Percentiles rank a stretch among this genome's conserved stretches.
These are phyloP conservation scores for Natrix natrix DNA, from an alignment of 2,797 vertebrate genomes.

Conservation along the genomic window DNA sequence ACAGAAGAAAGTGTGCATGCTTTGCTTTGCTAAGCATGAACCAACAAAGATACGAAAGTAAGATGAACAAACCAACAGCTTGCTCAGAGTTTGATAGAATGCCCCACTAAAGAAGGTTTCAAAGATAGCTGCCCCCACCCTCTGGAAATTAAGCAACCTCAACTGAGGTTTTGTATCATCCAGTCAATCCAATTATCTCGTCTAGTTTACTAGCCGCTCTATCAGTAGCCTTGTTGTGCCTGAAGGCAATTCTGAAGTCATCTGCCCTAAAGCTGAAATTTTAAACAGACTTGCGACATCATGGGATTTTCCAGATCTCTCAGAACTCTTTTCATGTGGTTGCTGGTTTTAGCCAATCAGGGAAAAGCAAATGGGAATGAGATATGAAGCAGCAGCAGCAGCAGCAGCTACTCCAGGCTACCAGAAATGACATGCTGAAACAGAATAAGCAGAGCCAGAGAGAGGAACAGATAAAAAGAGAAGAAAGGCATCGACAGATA, in stretches of 20 bases:
- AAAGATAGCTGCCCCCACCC: background rate
- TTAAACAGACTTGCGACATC: slow-evolving; percentile 1
- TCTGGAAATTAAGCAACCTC: slow-evolving; percentile 8
- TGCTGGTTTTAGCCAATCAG: slow-evolving; percentile 36
- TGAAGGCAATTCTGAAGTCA: slow-evolving; percentile 14
- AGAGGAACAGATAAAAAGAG: background rate
- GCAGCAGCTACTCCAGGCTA: background rate
- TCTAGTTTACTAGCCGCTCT: slow-evolving; percentile 2
- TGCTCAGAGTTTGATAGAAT: background rate
- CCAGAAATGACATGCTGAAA: background rate
- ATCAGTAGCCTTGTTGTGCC: slow-evolving; percentile 12
- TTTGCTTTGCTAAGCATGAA: background rate
- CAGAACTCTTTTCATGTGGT: background rate
- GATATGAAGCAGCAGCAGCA: background rate
- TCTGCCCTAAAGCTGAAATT: slow-evolving; percentile 2
- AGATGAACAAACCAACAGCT: background rate
- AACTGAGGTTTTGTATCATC: background rate
- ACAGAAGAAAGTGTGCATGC: background rate
- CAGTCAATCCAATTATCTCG: slow-evolving; percentile 12
- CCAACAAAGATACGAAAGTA: background rate
- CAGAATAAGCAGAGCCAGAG: background rate
- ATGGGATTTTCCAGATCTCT: slow-evolving; percentile 5
- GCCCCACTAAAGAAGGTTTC: background rate
- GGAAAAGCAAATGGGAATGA: slow-evolving; percentile 21
- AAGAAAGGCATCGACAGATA: background rate